Conservation (phyloP, 2,797 vertebrate species). For the Lycodopsis pacificus region DNA sequence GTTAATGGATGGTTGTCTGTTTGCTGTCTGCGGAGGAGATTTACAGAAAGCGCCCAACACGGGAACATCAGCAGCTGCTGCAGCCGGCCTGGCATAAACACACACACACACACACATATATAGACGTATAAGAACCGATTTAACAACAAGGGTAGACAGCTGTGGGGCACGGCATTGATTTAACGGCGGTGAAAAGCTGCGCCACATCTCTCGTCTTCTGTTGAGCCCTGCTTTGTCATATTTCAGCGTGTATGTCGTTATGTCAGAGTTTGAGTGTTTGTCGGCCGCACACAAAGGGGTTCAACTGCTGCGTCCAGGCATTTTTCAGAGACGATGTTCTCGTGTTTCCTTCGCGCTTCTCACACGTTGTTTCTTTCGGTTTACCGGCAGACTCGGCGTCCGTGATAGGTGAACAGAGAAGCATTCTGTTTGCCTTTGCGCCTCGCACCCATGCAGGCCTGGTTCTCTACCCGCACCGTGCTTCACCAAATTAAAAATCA, state of each 20-base stretch:
- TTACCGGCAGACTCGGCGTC: neutral
- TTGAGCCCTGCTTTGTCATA: constrained; percentile 14
- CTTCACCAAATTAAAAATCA: constrained; percentile 46
- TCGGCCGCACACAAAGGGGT: constrained; percentile 38
- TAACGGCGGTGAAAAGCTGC: constrained; percentile 19
- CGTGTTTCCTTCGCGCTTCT: neutral
- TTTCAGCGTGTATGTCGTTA: constrained; percentile 1
- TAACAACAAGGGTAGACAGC: constrained; percentile 38
- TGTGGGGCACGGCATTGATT: constrained; percentile 35
- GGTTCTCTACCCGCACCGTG: neutral
- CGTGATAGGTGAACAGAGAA: neutral
- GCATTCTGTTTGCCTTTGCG: neutral
- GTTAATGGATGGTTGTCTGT: constrained; percentile 60
- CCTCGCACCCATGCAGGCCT: neutral
- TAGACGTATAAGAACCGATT: constrained; percentile 18
- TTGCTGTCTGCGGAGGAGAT: constrained; percentile 42
- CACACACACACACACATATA: neutral
- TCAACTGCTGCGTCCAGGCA: neutral
- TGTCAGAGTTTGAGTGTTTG: constrained; percentile 20
- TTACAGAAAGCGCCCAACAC: constrained; percentile 42
- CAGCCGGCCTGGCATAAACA: constrained; percentile 8
- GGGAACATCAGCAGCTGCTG: constrained; percentile 34
- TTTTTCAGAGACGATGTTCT: constrained; percentile 25
- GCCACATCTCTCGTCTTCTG: constrained; percentile 11
- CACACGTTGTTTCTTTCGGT: neutral